phyloP scores from a whole-genome alignment of 2,888 invertebrate species.

The Gymnosoma rotundatum region DNA sequence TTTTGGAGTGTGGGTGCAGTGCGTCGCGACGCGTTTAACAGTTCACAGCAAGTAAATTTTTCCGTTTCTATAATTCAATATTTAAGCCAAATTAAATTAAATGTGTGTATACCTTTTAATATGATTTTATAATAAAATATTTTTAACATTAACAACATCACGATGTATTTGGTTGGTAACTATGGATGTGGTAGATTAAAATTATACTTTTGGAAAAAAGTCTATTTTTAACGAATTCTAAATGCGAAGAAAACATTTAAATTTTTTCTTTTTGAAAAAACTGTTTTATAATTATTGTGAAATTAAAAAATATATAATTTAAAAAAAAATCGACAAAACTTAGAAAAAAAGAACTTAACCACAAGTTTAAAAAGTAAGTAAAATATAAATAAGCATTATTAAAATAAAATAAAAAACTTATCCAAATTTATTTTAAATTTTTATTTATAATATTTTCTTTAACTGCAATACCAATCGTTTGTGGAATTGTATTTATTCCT shows the following conservation, averaged over 20 bases:
- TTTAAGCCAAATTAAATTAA: conserved; percentile 30
- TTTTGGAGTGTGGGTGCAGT: conserved; percentile 83
- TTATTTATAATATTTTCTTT: too few relatives aligned
- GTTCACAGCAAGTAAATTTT: conserved; percentile 70
- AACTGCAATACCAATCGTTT: neutral
- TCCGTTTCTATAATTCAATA: conserved; percentile 46
- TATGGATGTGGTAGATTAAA: neutral
- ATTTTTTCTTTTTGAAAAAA: conserved; percentile 46
- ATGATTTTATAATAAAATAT: conserved; percentile 38
- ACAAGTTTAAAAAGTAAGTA: neutral
- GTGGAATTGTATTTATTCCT: conserved; percentile 24
- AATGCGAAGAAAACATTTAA: conserved; percentile 50
- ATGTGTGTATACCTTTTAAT: conserved; percentile 40
- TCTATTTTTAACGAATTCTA: conserved; percentile 64
- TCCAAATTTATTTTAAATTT: too few relatives aligned
- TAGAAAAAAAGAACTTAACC: neutral
- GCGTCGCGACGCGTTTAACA: conserved; percentile 79
- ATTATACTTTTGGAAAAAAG: conserved; percentile 50
- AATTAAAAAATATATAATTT: conserved; percentile 35
- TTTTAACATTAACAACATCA: conserved; percentile 36
- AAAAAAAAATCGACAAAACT: conserved; percentile 54
- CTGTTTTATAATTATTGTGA: conserved; percentile 73
- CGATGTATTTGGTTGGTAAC: neutral
- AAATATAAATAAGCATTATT: neutral
- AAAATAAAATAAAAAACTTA: neutral